Evolutionary conservation across 2,113 vertebrate species (phyloP).

Genomic region (Antigone vipio): DNA sequence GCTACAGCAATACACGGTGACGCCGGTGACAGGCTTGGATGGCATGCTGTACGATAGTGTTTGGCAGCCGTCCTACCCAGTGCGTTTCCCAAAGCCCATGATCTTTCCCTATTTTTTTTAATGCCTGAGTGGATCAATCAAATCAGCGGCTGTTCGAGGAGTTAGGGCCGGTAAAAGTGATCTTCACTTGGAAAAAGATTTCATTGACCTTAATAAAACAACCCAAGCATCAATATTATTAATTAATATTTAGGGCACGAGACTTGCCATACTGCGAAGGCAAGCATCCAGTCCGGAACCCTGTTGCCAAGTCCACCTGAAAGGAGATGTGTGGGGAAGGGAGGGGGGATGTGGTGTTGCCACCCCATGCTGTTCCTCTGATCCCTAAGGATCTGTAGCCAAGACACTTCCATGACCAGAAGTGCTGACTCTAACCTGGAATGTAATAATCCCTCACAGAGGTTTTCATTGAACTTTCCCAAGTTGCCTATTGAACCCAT

Average conservation of each 20-base stretch:
- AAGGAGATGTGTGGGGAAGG: neutral
- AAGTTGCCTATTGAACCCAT: neutral
- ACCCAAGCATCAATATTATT: neutral
- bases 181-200: neutral
- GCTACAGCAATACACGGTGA: fast-evolving
- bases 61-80: neutral
- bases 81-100: neutral
- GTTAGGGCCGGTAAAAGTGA: neutral
- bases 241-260: neutral
- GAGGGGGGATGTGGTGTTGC: neutral
- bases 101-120: neutral
- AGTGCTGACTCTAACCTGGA: neutral
- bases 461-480: neutral
- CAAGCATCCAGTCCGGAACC: neutral
- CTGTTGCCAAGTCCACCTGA: neutral
- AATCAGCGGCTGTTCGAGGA: neutral
- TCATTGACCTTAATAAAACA: neutral
- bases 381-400: neutral
- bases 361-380: neutral
- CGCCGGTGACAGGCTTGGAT: fast-evolving
- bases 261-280: neutral
- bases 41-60: fast-evolving
- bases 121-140: neutral
- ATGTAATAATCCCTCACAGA: neutral
- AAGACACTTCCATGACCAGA: neutral